Percentiles rank a stretch among this genome's conserved stretches.
phyloP scores from a whole-genome alignment of 2,888 invertebrate species.

The Ceramica pisi region DNA sequence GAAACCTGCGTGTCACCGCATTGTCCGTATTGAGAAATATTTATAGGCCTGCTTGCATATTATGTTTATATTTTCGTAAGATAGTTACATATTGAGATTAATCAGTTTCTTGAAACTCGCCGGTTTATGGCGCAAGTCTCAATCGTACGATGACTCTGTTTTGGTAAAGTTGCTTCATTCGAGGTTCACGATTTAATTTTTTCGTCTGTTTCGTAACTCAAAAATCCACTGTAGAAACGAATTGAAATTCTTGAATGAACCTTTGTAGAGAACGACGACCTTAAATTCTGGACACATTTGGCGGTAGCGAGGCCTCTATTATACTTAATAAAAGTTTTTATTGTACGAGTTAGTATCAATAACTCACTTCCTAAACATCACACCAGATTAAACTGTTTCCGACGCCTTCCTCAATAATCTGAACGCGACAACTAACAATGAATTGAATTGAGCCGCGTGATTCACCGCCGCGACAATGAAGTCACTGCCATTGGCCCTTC shows the following conservation, averaged over 20 bases:
- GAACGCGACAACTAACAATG: slow-evolving; percentile 40
- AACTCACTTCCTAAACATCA: slow-evolving; percentile 16
- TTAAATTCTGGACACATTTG: neutral
- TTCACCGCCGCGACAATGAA: slow-evolving; percentile 52
- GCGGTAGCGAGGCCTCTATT: neutral
- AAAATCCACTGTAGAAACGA: slow-evolving; percentile 1
- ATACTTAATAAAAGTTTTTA: neutral
- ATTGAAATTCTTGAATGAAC: neutral
- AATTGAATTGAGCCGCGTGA: slow-evolving; percentile 53
- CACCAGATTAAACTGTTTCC: slow-evolving; percentile 31
- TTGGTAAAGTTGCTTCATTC: slow-evolving; percentile 50
- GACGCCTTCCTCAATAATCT: slow-evolving; percentile 45
- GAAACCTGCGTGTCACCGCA: slow-evolving; percentile 30
- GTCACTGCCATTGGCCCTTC: slow-evolving; percentile 32
- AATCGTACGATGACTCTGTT: slow-evolving; percentile 50
- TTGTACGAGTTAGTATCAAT: slow-evolving; percentile 13
- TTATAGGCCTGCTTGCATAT: slow-evolving; percentile 44
- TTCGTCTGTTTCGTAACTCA: slow-evolving; percentile 31
- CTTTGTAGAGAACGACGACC: neutral
- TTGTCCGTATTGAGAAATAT: slow-evolving; percentile 49
- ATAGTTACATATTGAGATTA: slow-evolving; percentile 42
- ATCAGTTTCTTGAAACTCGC: slow-evolving; percentile 40
- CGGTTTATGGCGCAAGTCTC: slow-evolving; percentile 46
- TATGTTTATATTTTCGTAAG: slow-evolving; percentile 57
- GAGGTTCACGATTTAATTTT: slow-evolving; percentile 22